A percentile compares a stretch with the other conserved stretches of the same genome.
phyloP scores from a whole-genome alignment of 1,140 invertebrate species.

The Venustaconcha ellipsiformis region DNA sequence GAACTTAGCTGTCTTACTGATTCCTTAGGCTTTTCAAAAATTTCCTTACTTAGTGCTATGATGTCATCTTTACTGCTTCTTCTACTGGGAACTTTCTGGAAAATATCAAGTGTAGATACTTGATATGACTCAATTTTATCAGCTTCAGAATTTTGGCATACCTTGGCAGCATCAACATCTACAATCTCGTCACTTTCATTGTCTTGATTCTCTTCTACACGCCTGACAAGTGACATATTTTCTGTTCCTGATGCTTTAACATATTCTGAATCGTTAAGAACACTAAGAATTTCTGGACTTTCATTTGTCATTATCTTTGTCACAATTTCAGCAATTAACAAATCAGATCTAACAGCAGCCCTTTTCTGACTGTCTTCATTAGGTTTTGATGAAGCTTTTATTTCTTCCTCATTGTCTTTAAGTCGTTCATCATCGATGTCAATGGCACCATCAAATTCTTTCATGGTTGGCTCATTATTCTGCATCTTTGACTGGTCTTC shows the following conservation, averaged over 20 bases:
- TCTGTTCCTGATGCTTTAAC: neutral
- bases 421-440: neutral
- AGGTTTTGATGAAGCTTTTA: neutral
- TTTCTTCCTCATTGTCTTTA: neutral
- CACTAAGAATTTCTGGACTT: neutral
- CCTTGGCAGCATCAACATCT: neutral
- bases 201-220: neutral
- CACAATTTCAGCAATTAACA: neutral
- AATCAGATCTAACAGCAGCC: neutral
- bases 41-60: neutral
- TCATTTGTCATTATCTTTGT: neutral
- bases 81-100: constrained; percentile 9
- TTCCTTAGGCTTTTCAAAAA: constrained; percentile 6
- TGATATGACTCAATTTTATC: constrained; percentile 11
- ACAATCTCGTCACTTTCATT: constrained; percentile 10
- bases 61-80: neutral
- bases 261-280: neutral
- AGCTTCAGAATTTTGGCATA: constrained; percentile 11
- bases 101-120: constrained; percentile 9
- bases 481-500: neutral
- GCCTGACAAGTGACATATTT: neutral
- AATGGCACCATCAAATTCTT: neutral
- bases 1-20: constrained; percentile 3
- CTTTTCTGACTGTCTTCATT: neutral
- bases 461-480: neutral